phyloP scores from a whole-genome alignment of 2,888 invertebrate species.

The Callyntrura guangdongensis region DNA sequence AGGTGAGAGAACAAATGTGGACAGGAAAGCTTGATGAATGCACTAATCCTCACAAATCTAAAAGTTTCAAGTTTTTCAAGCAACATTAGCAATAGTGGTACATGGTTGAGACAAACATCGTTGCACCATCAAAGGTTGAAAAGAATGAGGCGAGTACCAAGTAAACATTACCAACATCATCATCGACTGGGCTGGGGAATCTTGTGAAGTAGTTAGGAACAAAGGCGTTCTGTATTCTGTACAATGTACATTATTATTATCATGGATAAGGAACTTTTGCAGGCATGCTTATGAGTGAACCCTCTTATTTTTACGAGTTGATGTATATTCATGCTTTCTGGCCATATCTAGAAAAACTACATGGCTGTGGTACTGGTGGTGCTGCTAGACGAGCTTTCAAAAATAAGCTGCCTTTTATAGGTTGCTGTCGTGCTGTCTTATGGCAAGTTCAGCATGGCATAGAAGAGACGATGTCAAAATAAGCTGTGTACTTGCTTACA shows the following conservation, averaged over 20 bases:
- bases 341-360: slow-evolving; percentile 29
- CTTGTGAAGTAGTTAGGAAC: slow-evolving; percentile 22
- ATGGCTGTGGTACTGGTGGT: not conserved
- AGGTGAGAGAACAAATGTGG: slow-evolving; percentile 77
- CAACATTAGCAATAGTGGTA: not conserved
- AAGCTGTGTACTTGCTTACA: no score
- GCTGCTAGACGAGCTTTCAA: slow-evolving; percentile 22
- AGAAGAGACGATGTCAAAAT: no score
- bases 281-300: not conserved
- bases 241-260: not conserved
- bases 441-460: no score
- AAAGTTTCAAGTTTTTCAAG: slow-evolving; percentile 49
- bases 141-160: not conserved
- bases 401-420: not conserved
- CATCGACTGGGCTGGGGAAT: no score
- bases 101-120: not conserved
- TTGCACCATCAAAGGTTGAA: slow-evolving; percentile 1
- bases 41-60: slow-evolving; percentile 50
- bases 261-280: not conserved
- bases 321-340: not conserved
- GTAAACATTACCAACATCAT: slow-evolving; percentile 39
- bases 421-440: no score
- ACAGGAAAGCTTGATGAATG: slow-evolving; percentile 57
- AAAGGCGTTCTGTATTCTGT: slow-evolving; percentile 23
- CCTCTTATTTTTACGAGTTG: not conserved